Percentiles rank a stretch among this genome's conserved stretches.
phyloP scores from a whole-genome alignment of 2,797 vertebrate genomes.

The Odontamblyopus rebecca region DNA sequence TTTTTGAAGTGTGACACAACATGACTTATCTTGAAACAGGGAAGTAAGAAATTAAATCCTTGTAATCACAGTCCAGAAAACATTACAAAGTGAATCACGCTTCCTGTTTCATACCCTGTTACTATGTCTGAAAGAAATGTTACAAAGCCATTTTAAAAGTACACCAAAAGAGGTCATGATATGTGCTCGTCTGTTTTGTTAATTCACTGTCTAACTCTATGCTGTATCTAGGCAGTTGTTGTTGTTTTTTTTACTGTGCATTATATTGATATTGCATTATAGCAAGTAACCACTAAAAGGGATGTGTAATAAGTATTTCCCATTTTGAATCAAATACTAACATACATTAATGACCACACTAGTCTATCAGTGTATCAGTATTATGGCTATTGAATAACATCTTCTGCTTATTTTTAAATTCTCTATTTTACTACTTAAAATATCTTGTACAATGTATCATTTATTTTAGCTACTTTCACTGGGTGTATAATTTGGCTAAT shows the following conservation, averaged over 20 bases:
- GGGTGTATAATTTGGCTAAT: slow-evolving; percentile 25
- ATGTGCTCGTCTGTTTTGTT: slow-evolving; percentile 48
- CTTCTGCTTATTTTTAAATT: slow-evolving; percentile 18
- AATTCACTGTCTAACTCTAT: slow-evolving; percentile 41
- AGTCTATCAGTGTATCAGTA: slow-evolving; percentile 17
- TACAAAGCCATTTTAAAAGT: slow-evolving; percentile 44
- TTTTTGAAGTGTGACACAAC: slow-evolving; percentile 50
- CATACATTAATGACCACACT: slow-evolving; percentile 24
- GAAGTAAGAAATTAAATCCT: slow-evolving; percentile 42
- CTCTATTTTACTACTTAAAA: slow-evolving; percentile 32
- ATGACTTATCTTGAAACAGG: slow-evolving; percentile 41
- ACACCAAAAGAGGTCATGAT: slow-evolving; percentile 32
- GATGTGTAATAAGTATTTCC: slow-evolving; percentile 35
- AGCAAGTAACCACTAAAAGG: slow-evolving; percentile 32
- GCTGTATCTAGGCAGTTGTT: slow-evolving; percentile 45
- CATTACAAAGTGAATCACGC: slow-evolving; percentile 30
- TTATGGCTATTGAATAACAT: slow-evolving; percentile 24
- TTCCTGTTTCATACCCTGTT: slow-evolving; percentile 32
- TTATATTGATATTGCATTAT: slow-evolving; percentile 38
- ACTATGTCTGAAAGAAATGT: slow-evolving; percentile 33
- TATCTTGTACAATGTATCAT: slow-evolving; percentile 21
- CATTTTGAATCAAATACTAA: slow-evolving; percentile 13
- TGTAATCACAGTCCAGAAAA: slow-evolving; percentile 34
- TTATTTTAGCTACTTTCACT: slow-evolving; percentile 38
- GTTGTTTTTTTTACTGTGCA: slow-evolving; percentile 32